These are phyloP conservation scores for Hyposmocoma kahamanoa DNA, from an alignment of 1,140 invertebrate genomes.

Conservation along the genomic window DNA sequence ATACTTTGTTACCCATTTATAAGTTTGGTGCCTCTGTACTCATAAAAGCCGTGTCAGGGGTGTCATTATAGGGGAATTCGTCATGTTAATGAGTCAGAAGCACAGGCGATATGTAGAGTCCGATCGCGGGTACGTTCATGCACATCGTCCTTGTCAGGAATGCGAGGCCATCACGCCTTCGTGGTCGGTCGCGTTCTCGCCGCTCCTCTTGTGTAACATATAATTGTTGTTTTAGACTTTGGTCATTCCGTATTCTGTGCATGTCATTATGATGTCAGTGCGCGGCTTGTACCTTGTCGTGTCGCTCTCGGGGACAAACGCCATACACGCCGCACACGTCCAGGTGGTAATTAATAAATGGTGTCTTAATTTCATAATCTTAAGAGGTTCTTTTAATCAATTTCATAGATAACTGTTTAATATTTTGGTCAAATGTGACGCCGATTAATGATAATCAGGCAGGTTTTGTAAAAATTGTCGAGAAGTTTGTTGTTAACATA, in stretches of 20 bases:
- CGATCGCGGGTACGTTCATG: conserved; percentile 25
- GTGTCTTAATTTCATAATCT: no score
- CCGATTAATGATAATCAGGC: no score
- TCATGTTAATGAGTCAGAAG: conserved; percentile 17
- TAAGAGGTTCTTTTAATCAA: no score
- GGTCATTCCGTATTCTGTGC: conserved; percentile 51
- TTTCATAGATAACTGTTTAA: no score
- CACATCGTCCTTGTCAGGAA: conserved; percentile 69
- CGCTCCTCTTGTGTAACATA: conserved; percentile 56
- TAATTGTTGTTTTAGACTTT: conserved; percentile 44
- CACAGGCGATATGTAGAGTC: conserved; percentile 14
- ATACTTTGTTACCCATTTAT: no score
- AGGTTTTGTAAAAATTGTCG: no score
- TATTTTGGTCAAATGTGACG: no score
- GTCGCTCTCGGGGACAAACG: conserved; percentile 4
- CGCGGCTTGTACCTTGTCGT: conserved; percentile 8
- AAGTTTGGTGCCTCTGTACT: no score
- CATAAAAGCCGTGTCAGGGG: background rate
- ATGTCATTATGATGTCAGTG: conserved; percentile 41
- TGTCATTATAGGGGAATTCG: background rate
- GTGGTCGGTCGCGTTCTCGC: conserved; percentile 43
- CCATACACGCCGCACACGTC: no score
- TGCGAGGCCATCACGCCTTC: conserved; percentile 63
- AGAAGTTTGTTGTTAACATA: no score
- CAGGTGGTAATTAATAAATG: no score